Conservation (phyloP, 2,797 vertebrate species). For the Neostethus bicornis region DNA sequence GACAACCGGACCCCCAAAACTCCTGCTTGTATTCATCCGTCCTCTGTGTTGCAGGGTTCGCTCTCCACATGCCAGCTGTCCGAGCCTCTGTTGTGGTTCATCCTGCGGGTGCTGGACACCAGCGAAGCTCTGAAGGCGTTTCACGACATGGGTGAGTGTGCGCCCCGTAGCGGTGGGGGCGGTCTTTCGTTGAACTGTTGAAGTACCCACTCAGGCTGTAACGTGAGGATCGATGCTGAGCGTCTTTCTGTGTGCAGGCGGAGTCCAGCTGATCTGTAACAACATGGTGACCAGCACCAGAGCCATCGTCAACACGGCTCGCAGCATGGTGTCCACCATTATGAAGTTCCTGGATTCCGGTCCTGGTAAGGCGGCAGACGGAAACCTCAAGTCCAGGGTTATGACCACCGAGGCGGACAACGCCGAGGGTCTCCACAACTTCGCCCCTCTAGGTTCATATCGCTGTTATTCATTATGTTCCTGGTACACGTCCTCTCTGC, state of each 20-base stretch:
- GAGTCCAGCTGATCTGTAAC: constrained; percentile 98
- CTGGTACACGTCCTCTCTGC: too few species aligned
- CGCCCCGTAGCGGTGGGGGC: background rate
- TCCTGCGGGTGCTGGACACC: constrained; percentile 95
- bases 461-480: too few species aligned
- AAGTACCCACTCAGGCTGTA: too few species aligned
- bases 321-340: constrained; percentile 99
- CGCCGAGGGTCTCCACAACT: constrained; percentile 98
- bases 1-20: too few species aligned
- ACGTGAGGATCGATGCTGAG: too few species aligned
- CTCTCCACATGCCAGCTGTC: constrained; percentile 98
- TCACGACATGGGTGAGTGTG: constrained; percentile 94
- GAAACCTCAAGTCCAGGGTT: constrained; percentile 93
- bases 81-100: constrained; percentile 98
- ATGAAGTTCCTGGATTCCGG: constrained; percentile 99
- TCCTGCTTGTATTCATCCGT: too few species aligned
- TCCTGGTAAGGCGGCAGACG: constrained; percentile 91
- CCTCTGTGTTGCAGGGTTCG: constrained; percentile 83
- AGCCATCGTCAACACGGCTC: constrained; percentile 98
- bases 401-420: constrained; percentile 97
- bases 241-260: constrained; percentile 76
- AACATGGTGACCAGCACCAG: constrained; percentile 99
- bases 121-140: constrained; percentile 97
- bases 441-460: constrained; percentile 95
- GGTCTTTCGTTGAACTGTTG: too few species aligned